phyloP scores from a whole-genome alignment of 2,888 invertebrate species.

The Camptogramma bilineatum region DNA sequence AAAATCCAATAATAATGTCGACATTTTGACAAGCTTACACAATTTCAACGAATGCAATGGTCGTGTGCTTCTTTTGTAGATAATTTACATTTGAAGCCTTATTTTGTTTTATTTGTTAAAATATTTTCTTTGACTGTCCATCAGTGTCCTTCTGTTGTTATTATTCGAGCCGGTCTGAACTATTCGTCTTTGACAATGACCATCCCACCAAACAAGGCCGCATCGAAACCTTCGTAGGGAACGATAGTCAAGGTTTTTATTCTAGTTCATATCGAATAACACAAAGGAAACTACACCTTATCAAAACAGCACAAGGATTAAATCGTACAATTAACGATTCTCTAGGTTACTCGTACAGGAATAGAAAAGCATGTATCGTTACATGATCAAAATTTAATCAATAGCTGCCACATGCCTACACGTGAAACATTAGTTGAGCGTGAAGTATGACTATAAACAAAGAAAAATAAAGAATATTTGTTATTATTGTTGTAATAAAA shows the following conservation, averaged over 20 bases:
- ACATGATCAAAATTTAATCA: conserved; percentile 31
- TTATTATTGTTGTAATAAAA: background rate
- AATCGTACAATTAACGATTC: conserved; percentile 29
- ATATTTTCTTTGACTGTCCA: background rate
- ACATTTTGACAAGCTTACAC: background rate
- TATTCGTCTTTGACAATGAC: conserved; percentile 63
- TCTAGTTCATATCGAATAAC: conserved; percentile 17
- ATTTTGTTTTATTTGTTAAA: background rate
- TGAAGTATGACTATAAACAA: conserved; percentile 4
- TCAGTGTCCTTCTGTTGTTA: background rate
- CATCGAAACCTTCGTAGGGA: conserved; percentile 55
- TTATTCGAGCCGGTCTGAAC: conserved; percentile 14
- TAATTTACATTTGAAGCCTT: background rate
- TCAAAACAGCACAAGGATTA: conserved; percentile 41
- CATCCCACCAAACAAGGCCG: conserved; percentile 58
- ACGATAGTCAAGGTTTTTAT: conserved; percentile 53
- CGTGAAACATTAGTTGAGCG: conserved; percentile 8
- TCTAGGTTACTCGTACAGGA: conserved; percentile 44
- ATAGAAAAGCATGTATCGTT: conserved; percentile 41
- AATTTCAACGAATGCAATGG: background rate
- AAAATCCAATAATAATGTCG: conserved; percentile 1
- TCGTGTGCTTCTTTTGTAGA: background rate
- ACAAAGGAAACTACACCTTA: conserved; percentile 48
- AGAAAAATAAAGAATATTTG: background rate
- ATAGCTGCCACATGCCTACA: conserved; percentile 16